Conservation (phyloP, 2,113 vertebrate species). For the Campylorhamphus procurvoides region DNA sequence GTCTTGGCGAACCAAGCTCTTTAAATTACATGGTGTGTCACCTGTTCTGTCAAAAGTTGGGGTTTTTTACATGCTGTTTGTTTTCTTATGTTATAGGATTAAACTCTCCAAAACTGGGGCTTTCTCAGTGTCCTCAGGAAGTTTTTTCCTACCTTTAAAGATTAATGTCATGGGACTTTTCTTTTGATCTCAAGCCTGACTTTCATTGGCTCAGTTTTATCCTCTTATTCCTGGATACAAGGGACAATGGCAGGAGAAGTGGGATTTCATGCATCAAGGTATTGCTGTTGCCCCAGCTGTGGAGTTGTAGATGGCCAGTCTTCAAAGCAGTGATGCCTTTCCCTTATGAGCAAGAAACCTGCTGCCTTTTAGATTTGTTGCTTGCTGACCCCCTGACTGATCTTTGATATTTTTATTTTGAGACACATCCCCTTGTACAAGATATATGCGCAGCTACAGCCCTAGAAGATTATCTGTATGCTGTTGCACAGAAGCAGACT, state of each 20-base stretch:
- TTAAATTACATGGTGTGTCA: neutral
- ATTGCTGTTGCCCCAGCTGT: neutral
- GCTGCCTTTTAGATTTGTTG: neutral
- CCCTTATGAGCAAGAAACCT: neutral
- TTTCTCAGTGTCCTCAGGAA: neutral
- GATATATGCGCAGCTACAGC: neutral
- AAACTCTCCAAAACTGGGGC: neutral
- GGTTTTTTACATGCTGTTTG: neutral
- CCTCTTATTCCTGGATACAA: neutral
- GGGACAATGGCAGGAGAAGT: neutral
- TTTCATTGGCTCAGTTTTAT: neutral
- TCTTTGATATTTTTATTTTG: neutral
- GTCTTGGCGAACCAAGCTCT: neutral
- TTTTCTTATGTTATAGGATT: neutral
- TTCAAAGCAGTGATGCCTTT: neutral
- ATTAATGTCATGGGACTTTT: neutral
- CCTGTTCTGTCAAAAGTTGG: neutral
- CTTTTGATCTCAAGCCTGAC: neutral
- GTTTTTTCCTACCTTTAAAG: slow-evolving; percentile 6
- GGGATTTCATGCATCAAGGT: neutral
- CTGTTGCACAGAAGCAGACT: neutral
- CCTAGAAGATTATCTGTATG: neutral
- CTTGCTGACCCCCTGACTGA: neutral
- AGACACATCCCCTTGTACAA: neutral
- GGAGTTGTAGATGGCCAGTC: neutral